phyloP scores from a whole-genome alignment of 92 coral and sea anemone species.

The Hydrozoanthus gracilis region DNA sequence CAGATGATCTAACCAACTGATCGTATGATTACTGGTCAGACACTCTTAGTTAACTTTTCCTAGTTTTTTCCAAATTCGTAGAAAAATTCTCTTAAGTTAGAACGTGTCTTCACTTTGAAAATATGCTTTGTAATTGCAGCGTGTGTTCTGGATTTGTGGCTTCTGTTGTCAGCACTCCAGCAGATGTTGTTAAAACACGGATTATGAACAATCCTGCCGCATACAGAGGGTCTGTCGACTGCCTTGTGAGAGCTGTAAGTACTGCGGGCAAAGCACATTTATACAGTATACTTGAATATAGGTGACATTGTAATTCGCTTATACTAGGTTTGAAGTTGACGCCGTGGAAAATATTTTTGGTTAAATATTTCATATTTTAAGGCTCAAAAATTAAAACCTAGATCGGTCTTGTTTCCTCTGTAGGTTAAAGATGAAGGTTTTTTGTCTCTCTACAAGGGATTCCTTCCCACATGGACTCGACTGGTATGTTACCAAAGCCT shows the following conservation, averaged over 20 bases:
- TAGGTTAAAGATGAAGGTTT: slow-evolving; percentile 96
- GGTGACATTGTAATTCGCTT: too few relatives aligned
- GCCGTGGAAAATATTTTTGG: not conserved
- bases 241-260: slow-evolving; percentile 93
- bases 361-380: too few relatives aligned
- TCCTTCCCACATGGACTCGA: slow-evolving; percentile 96
- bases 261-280: too few relatives aligned
- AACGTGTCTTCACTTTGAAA: not conserved
- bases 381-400: not conserved
- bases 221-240: slow-evolving; percentile 91
- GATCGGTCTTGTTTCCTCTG: not conserved
- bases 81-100: not conserved
- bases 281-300: too few relatives aligned
- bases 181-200: slow-evolving; percentile 95
- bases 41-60: too few relatives aligned
- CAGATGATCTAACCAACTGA: too few relatives aligned
- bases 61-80: too few relatives aligned
- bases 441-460: slow-evolving; percentile 92
- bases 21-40: too few relatives aligned
- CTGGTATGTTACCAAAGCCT: slow-evolving; percentile 62
- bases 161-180: slow-evolving; percentile 95
- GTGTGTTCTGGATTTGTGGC: slow-evolving; percentile 92
- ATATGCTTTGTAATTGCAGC: slow-evolving; percentile 36
- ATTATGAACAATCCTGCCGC: slow-evolving; percentile 95
- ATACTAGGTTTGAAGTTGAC: too few relatives aligned